Evolutionary conservation across 2,888 invertebrate species (phyloP), one percentile per base, ranked within the genome.

Genomic region (Odontocolon sp.): DNA sequence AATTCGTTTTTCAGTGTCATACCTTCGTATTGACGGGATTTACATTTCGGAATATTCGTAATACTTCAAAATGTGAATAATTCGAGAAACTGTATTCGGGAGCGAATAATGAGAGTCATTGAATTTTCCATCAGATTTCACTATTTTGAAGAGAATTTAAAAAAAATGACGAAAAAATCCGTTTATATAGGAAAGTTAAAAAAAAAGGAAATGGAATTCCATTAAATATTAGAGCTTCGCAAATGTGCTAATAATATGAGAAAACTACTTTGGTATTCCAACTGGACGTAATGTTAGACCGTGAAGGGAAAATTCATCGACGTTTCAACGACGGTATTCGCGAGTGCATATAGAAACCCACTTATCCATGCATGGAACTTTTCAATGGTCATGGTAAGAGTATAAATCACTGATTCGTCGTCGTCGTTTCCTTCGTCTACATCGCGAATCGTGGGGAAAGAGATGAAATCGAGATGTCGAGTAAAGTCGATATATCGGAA

Each of bases 331-430:
- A n/a, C n/a, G n/a, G n/a, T n/a, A n/a, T n/a, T n/a, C n/a, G n/a
- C n/a, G n/a, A n/a, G 31, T 31, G 47, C 64, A 42, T 38, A 11
- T 56, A 21, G 50, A 40, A 80, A 73, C 42, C 36, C 77, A 73
- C 71, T 78, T 78, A 71, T 59, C 57, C 42, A 78, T 78, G 76
- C 78, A 78, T 77, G 64, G 69, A 80, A 78, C 70, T 76, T 76
- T 80, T 74, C 70, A 77, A 68, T 73, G 68, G 67, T 74, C 77
- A 14, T 50, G 71, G 6, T 21, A 36, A 16, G 59, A 8, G 50
- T 66, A 72, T 72, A 72, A 72, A 72, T 67, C 66, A 59, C 50
- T 33, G 50, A n/a, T 21, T 14, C 11, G 26, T 11, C 26, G 11
- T 3, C 26, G 5, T 18, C 42, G 36, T 26, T 33, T 52, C 45